Percentiles rank a stretch among this genome's conserved stretches.
These are phyloP conservation scores for Cheilosia vernalis DNA, from an alignment of 2,888 invertebrate species.

Conservation along the genomic window DNA sequence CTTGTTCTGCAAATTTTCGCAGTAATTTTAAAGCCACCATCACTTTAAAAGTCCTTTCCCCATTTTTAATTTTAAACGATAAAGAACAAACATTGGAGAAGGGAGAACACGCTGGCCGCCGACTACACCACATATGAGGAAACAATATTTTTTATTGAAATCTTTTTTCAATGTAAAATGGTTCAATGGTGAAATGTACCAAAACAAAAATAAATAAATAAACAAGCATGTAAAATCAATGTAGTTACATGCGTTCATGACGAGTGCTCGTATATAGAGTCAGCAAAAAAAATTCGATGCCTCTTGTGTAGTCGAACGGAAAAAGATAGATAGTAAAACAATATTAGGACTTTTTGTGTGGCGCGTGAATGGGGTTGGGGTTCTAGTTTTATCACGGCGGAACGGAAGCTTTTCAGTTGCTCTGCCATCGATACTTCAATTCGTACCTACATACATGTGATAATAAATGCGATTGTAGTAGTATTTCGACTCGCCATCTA, in stretches of 20 bases:
- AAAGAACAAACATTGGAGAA: no score
- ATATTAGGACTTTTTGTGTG: not conserved
- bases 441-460: not conserved
- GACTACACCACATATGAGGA: no score
- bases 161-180: no score
- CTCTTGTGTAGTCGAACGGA: not conserved
- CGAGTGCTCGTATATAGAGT: not conserved
- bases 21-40: no score
- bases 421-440: not conserved
- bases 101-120: no score
- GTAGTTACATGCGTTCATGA: constrained; percentile 1
- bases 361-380: not conserved
- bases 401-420: not conserved
- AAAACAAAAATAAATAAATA: not conserved
- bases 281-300: not conserved
- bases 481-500: no score
- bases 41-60: no score
- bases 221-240: constrained; percentile 10
- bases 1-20: no score
- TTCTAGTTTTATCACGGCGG: constrained; percentile 7
- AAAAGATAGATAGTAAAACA: constrained; percentile 19
- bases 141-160: no score
- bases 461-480: no score
- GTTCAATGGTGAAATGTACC: not conserved
- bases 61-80: no score